Percentiles rank a stretch among this genome's conserved stretches.
Evolutionary conservation across 1,140 invertebrate species (phyloP).

Genomic region (Augochlora pura): DNA sequence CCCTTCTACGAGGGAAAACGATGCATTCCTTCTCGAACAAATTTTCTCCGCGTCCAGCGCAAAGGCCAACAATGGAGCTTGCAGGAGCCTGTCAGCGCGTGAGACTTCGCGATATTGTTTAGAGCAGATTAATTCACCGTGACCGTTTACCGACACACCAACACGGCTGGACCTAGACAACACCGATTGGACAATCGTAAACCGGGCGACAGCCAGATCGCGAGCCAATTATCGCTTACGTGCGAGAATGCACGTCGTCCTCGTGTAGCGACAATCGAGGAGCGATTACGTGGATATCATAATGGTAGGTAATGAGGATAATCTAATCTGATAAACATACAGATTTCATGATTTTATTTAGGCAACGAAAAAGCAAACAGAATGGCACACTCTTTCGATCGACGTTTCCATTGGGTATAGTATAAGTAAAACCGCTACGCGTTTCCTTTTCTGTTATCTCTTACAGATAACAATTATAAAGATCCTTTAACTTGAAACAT

Average conservation of each 20-base stretch:
- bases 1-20: conserved; percentile 6
- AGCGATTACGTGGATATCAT: conserved; percentile 36
- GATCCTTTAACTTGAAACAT: background rate
- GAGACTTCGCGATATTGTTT: background rate
- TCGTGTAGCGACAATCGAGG: conserved; percentile 10
- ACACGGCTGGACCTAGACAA: background rate
- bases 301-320: conserved; percentile 30
- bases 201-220: background rate
- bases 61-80: conserved; percentile 33
- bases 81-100: background rate
- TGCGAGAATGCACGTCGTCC: conserved; percentile 13
- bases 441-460: background rate
- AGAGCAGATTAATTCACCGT: background rate
- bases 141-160: no score
- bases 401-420: background rate
- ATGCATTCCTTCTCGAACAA: conserved; percentile 17
- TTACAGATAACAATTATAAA: background rate
- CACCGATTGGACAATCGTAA: no score
- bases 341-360: background rate
- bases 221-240: background rate
- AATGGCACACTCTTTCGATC: no score
- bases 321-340: background rate
- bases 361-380: background rate
- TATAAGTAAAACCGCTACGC: background rate
- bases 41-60: conserved; percentile 20